Evolutionary conservation across 1,140 invertebrate species (phyloP).

Genomic region (Chironomus tepperi): DNA sequence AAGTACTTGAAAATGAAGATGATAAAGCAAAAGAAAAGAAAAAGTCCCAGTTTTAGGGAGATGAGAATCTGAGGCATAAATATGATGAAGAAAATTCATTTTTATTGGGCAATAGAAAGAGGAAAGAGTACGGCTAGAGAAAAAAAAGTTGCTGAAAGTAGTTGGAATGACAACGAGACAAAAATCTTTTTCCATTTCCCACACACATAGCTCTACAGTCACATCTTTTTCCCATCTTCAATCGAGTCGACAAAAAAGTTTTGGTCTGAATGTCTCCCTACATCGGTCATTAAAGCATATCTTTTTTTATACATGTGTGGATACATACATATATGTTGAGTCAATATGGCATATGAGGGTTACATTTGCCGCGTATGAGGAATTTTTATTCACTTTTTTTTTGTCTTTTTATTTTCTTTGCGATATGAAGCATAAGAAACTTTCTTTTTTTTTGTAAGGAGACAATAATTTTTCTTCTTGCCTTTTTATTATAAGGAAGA

Average conservation of each 20-base stretch:
- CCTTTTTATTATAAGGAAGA: no score
- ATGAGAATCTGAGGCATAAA: not conserved
- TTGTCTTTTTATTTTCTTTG: not conserved
- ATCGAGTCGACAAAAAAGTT: not conserved
- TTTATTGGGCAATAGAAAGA: not conserved
- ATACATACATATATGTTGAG: not conserved
- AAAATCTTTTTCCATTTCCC: not conserved
- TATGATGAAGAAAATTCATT: slow-evolving; percentile 6
- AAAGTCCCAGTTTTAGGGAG: not conserved
- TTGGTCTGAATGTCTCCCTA: not conserved
- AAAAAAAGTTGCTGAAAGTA: not conserved
- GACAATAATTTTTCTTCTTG: no score
- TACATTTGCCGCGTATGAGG: not conserved
- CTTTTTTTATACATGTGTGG: not conserved
- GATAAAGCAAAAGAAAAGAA: not conserved
- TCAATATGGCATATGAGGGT: not conserved
- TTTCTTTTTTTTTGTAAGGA: no score
- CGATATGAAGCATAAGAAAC: no score
- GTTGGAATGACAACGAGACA: slow-evolving; percentile 11
- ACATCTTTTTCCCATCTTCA: not conserved
- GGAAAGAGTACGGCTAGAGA: not conserved
- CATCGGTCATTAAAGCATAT: slow-evolving; percentile 1
- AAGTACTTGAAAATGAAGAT: not conserved
- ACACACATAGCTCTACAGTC: not conserved
- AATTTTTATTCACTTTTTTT: slow-evolving; percentile 9